Evolutionary conservation across 2,113 vertebrate species (phyloP).

Genomic region (Axis porcinus): DNA sequence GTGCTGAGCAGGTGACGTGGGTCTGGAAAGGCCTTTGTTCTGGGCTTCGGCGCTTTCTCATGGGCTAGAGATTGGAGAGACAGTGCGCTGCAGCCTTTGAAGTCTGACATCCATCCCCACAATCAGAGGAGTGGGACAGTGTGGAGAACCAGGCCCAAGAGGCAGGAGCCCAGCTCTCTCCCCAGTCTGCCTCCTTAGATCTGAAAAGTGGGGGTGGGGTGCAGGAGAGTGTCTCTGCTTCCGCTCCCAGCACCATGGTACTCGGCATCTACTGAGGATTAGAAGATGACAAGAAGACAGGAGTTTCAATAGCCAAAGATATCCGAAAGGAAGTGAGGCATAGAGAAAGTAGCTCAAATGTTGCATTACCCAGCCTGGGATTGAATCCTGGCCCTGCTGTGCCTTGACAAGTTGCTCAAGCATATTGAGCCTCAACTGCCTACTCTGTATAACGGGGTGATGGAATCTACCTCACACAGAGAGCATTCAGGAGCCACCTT

Average conservation of each 20-base stretch:
- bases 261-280: neutral
- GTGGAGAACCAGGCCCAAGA: neutral
- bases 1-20: constrained; percentile 66
- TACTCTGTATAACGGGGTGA: neutral
- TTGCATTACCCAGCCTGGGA: neutral
- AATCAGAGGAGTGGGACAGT: neutral
- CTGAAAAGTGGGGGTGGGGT: neutral
- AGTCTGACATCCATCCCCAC: constrained; percentile 67
- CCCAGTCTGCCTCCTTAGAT: neutral
- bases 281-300: neutral
- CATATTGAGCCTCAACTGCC: neutral
- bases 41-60: constrained; percentile 55
- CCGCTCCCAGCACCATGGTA: neutral
- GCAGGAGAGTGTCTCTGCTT: neutral
- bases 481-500: neutral
- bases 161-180: neutral
- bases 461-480: neutral
- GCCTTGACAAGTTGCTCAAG: neutral
- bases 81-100: constrained; percentile 48
- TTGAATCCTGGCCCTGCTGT: neutral
- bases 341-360: neutral
- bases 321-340: neutral
- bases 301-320: neutral
- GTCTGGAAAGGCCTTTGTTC: constrained; percentile 64
- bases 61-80: constrained; percentile 13